phyloP scores from a whole-genome alignment of 92 coral and sea anemone genomes.

The Zoanthus sociatus region DNA sequence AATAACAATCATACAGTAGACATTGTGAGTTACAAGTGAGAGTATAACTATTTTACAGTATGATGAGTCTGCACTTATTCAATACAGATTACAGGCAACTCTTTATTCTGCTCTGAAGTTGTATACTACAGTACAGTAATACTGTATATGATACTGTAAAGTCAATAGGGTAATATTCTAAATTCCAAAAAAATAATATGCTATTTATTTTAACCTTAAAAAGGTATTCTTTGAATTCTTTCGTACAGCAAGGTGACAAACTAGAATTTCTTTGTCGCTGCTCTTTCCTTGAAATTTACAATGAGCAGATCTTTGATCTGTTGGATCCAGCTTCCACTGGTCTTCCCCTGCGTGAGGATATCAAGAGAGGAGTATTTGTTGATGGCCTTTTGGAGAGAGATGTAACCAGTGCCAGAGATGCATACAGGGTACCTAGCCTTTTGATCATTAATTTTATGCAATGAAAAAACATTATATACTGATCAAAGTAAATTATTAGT shows the following conservation, averaged over 20 bases:
- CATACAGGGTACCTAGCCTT: constrained; percentile 80
- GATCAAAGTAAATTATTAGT: no score
- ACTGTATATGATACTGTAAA: no score
- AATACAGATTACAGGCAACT: no score
- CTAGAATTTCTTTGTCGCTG: constrained; percentile 94
- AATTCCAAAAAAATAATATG: neutral
- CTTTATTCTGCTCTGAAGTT: no score
- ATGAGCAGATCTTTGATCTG: constrained; percentile 97
- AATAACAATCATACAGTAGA: no score
- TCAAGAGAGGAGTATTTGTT: constrained; percentile 95
- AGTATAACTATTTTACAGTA: no score
- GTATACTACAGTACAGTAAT: no score
- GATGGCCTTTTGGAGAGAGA: constrained; percentile 93
- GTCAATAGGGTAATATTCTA: no score
- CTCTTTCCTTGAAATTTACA: constrained; percentile 95
- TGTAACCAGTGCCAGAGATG: constrained; percentile 96
- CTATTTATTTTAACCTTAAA: neutral
- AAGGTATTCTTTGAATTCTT: neutral
- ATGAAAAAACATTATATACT: no score
- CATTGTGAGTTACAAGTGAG: no score
- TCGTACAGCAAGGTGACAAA: constrained; percentile 91
- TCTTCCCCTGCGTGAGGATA: constrained; percentile 90
- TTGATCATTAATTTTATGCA: neutral
- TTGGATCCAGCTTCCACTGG: constrained; percentile 98
- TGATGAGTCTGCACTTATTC: no score